phyloP scores from a whole-genome alignment of 2,888 invertebrate species.

The Mesodorylaimus sp. region DNA sequence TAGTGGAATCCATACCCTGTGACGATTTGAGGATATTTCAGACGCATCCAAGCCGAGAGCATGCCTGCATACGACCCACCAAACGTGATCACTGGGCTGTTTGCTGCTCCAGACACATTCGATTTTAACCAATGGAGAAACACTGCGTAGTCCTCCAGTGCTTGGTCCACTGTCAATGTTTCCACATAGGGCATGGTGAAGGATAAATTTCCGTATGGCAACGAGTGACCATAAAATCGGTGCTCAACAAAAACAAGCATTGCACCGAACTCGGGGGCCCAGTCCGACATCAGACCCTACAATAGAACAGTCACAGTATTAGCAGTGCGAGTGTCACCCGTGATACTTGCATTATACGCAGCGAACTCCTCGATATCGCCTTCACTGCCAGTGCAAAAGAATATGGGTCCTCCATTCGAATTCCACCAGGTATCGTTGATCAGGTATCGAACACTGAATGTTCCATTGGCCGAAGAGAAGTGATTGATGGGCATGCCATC shows the following conservation, averaged over 20 bases:
- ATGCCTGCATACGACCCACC: constrained; percentile 91
- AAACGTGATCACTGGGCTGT: constrained; percentile 60
- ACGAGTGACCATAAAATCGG: constrained; percentile 73
- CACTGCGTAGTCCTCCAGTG: constrained; percentile 73
- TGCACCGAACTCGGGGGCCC: constrained; percentile 57
- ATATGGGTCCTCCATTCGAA: constrained; percentile 51
- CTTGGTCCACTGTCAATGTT: constrained; percentile 71
- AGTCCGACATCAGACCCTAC: constrained; percentile 76
- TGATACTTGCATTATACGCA: constrained; percentile 51
- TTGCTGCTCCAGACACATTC: constrained; percentile 10
- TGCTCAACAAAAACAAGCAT: constrained; percentile 80
- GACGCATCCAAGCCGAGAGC: constrained; percentile 82
- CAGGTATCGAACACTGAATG: constrained; percentile 44
- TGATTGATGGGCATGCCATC: constrained; percentile 21
- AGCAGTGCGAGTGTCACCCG: too few relatives aligned
- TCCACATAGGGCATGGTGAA: constrained; percentile 32
- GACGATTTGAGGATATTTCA: constrained; percentile 79
- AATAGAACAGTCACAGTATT: too few relatives aligned
- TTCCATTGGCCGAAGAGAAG: constrained; percentile 17
- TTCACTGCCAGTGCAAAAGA: constrained; percentile 90
- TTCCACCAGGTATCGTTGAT: constrained; percentile 54
- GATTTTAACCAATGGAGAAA: constrained; percentile 51
- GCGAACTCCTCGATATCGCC: constrained; percentile 74
- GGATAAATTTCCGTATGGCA: constrained; percentile 67
- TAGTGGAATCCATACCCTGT: constrained; percentile 49